Conservation (phyloP, 2,113 vertebrate genomes). For the Coryphaenoides rupestris region DNA sequence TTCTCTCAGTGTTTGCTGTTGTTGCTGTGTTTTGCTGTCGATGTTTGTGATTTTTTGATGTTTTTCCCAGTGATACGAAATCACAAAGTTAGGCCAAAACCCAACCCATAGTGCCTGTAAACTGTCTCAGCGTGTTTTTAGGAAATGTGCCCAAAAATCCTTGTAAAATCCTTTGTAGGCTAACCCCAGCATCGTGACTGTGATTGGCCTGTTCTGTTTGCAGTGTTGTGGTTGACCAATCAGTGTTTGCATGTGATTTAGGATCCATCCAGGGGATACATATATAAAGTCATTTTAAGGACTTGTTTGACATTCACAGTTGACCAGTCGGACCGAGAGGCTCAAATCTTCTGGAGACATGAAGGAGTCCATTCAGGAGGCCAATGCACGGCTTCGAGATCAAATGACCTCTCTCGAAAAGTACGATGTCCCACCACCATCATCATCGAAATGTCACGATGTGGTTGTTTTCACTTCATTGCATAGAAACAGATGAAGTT, state of each 20-base stretch:
- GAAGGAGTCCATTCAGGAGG: constrained; percentile 69
- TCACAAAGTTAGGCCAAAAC: constrained; percentile 2
- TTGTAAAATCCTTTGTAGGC: not conserved
- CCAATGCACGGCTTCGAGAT: constrained; percentile 70
- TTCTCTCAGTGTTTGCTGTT: constrained; percentile 6
- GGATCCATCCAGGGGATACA: not conserved
- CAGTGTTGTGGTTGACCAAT: not conserved
- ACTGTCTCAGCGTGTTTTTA: constrained; percentile 12
- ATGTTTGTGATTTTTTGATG: constrained; percentile 17
- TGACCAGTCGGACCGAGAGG: constrained; percentile 53
- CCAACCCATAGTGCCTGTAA: not conserved
- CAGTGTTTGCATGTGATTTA: constrained; percentile 23
- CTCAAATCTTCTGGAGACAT: constrained; percentile 58
- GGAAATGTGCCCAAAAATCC: constrained; percentile 19
- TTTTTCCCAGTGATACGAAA: constrained; percentile 11
- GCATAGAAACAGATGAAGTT: not conserved
- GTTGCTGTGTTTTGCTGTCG: constrained; percentile 30
- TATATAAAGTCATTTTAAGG: not conserved
- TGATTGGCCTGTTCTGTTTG: constrained; percentile 12
- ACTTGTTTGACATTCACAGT: constrained; percentile 49
- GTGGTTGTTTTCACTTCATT: not conserved
- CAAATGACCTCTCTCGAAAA: constrained; percentile 74
- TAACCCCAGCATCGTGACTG: not conserved
- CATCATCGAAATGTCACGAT: not conserved
- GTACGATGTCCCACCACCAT: constrained; percentile 52